Evolutionary conservation across 2,888 invertebrate species (phyloP), one percentile per base, ranked within the genome.

Genomic region (Hydroisotoma schaefferi): DNA sequence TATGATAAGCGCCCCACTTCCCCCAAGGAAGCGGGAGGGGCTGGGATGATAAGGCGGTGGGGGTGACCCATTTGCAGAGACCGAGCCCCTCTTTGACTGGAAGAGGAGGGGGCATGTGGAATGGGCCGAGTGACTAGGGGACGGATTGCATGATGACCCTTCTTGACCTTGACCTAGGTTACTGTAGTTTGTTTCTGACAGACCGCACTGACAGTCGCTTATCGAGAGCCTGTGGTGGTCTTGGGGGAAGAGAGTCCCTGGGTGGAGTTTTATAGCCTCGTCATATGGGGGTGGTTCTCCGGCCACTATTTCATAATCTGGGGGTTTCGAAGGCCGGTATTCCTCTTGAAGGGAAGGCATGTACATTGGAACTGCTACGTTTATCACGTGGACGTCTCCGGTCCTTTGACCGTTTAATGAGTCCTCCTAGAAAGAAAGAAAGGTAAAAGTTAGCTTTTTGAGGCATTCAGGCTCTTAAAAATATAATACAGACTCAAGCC

Each of bases 261-360:
- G 85, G 78, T 83, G 83, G 64, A 87, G 78, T 76, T 85, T 85
- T 73, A 87, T 85, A 48, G 86, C 86, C 74, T 86, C 86, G 75
- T 86, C 85, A 76, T 87, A 86, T 20, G 84, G 84, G 1, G 86
- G 86, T 23, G 57, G 51, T 18, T 71, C 69, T 59, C 83, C 83
- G 8, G 84, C 83, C 55, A 86, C 85, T 6, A 83, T 81, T 74
- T 86, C 85, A 77, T 87, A 87, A 75, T 86, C 86, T 2, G 86
- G 86, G 33, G 86, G 86, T 75, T 87, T 87, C 74, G 59, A 56
- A 4, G 66, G 67, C 10, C 65, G 55, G 29, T 64, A 65, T 18
- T 69, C 67, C 49, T 71, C 68, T 22, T 65, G 64, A 52, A 65
- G 57, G 5, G 65, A 59, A 3, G 68, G 64, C 12, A 66, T 65